A percentile compares a stretch with the other conserved stretches of the same genome.
These are phyloP conservation scores for Hippocampus abdominalis DNA, from an alignment of 2,113 vertebrate genomes.

Conservation along the genomic window DNA sequence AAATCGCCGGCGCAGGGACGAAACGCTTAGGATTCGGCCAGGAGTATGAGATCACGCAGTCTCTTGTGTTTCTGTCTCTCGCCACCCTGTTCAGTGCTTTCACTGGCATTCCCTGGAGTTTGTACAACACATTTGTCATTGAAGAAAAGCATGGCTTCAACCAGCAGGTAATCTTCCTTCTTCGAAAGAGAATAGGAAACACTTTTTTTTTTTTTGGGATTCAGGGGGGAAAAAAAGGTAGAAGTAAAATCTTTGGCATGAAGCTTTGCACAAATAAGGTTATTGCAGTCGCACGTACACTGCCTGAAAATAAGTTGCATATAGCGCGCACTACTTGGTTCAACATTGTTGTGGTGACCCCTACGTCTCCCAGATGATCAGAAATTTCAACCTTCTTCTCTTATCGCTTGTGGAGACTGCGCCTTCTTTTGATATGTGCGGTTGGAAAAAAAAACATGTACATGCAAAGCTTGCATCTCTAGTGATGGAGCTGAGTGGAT, in stretches of 20 bases:
- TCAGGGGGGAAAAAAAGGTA: too few species aligned
- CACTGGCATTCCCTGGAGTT: conserved; percentile 94
- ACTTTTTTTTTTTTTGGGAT: too few species aligned
- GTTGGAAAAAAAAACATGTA: too few species aligned
- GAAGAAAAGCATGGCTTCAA: conserved; percentile 99
- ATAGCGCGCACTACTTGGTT: too few species aligned
- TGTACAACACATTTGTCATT: conserved; percentile 96
- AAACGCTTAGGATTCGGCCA: conserved; percentile 78
- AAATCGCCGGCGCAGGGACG: conserved; percentile 78
- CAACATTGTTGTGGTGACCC: too few species aligned
- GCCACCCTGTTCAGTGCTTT: conserved; percentile 92
- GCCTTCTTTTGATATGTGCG: too few species aligned
- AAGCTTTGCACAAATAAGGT: too few species aligned
- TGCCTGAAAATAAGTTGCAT: too few species aligned
- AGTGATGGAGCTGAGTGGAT: not conserved
- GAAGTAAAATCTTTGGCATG: not conserved
- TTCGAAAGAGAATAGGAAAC: not conserved
- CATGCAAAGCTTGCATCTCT: not conserved
- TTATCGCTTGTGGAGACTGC: too few species aligned
- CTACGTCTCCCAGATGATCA: too few species aligned
- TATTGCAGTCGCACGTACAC: too few species aligned
- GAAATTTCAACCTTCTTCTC: too few species aligned
- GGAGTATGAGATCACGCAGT: conserved; percentile 94
- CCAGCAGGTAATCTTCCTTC: conserved; percentile 81
- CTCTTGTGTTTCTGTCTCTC: conserved; percentile 85